Evolutionary conservation across 2,888 invertebrate genomes (phyloP), one percentile per base, ranked within the genome.

Genomic region (Octonoba sinensis): DNA sequence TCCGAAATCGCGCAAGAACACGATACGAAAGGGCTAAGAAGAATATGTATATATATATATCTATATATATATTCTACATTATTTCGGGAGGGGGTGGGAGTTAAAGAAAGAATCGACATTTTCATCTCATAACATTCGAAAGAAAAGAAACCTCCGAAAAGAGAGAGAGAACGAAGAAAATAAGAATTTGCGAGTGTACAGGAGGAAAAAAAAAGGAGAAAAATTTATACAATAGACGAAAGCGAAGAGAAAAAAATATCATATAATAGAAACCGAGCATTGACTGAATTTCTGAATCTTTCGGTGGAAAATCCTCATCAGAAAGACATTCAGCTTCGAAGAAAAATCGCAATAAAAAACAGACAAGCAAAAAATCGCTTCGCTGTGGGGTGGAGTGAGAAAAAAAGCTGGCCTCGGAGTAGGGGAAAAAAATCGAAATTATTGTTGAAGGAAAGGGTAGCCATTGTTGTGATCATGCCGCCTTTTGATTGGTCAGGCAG

Each of bases 61-160:
- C 11, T 16, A 12, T 24, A 46, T 66, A 59, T 72, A 72, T 67
- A 24, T 16, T n/a, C 22, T 13, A 12, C 15, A n/a, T 62, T 59
- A 13, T 54, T 62, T 54, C 51, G 11, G 6, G 44, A 46, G 46
- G 51, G 65, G 67, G n/a, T n/a, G 65, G 74, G 79, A 81, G 79
- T 81, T 81, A 81, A 81, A 81, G 79, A 81, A 81, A 73, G 79
- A 72, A 81, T 69, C 79, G 73, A 73, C 73, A 81, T 81, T 81
- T 81, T 81, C 79, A 81, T 81, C 79, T 81, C 79, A 81, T 81
- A 81, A 73, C 79, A 81, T 73, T 64, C 62, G 59, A 65, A 73
- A 76, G 62, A 36, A 36, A 36, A 36, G 36, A 36, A 36, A 36
- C 36, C 36, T 36, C 36, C 36, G 73, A 73, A 81, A 69, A 81